phyloP scores from a whole-genome alignment of 1,140 invertebrate genomes.

The Eumeta japonica region DNA sequence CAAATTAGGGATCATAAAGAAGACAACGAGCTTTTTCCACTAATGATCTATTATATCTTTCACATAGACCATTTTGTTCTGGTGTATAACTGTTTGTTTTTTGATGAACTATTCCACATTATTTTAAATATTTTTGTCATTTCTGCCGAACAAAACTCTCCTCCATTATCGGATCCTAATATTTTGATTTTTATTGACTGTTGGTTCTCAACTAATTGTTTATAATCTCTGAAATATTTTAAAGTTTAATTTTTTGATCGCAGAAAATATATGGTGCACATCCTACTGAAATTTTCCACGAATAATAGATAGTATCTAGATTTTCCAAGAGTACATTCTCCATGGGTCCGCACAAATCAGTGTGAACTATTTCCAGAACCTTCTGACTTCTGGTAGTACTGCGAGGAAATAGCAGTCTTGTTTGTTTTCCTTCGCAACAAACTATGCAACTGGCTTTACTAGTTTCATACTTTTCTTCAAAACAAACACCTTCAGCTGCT shows the following conservation, averaged over 20 bases:
- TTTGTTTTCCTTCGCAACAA: constrained; percentile 18
- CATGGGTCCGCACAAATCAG: too few relatives aligned
- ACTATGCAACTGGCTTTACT: too few relatives aligned
- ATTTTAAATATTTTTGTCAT: constrained; percentile 16
- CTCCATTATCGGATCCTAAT: too few relatives aligned
- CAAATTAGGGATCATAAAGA: constrained; percentile 40
- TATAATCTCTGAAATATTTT: constrained; percentile 23
- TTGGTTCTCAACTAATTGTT: too few relatives aligned
- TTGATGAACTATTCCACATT: constrained; percentile 36
- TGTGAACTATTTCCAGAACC: constrained; percentile 33
- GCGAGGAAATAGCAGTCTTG: constrained; percentile 19
- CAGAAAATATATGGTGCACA: constrained; percentile 31
- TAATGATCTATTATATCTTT: constrained; percentile 40
- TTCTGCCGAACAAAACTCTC: constrained; percentile 15
- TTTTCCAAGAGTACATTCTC: constrained; percentile 22
- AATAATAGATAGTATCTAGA: constrained; percentile 34
- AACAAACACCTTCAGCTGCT: too few relatives aligned
- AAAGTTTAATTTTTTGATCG: constrained; percentile 25
- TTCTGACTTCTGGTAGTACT: too few relatives aligned
- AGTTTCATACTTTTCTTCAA: too few relatives aligned
- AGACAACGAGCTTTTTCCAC: constrained; percentile 22
- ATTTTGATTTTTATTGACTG: constrained; percentile 36
- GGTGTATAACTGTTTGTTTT: constrained; percentile 36
- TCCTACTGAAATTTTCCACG: constrained; percentile 28
- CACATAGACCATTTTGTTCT: too few relatives aligned